These are phyloP conservation scores for Apteryx mantelli DNA, from an alignment of 2,113 vertebrate species.

Conservation along the genomic window DNA sequence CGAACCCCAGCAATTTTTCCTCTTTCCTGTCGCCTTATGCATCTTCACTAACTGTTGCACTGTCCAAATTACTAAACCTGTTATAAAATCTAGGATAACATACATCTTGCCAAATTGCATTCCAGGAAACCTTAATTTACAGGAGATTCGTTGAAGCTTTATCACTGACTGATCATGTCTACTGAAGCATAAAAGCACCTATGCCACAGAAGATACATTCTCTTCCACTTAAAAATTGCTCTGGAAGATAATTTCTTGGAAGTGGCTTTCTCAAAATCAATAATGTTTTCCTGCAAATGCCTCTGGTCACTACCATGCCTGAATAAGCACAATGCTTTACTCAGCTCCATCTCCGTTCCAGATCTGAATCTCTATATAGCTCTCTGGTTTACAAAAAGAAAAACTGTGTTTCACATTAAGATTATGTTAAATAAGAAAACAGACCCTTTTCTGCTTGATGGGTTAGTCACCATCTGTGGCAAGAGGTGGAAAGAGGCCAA, in stretches of 20 bases:
- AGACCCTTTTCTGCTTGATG: neutral
- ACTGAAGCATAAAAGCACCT: neutral
- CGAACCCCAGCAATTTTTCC: neutral
- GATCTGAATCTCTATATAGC: accelerated
- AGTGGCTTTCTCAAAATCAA: neutral
- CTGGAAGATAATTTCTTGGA: neutral
- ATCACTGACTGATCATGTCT: neutral
- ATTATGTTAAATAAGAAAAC: neutral
- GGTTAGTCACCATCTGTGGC: neutral
- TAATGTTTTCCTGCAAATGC: neutral
- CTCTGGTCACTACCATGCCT: neutral
- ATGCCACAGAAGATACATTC: neutral
- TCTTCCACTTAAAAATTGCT: neutral
- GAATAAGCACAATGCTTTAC: neutral
- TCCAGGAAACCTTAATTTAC: neutral
- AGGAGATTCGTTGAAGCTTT: neutral
- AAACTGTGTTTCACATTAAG: neutral
- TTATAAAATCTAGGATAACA: neutral
- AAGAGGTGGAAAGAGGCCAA: neutral
- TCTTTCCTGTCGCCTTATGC: neutral
- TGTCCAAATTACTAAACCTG: neutral
- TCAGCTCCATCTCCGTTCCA: neutral
- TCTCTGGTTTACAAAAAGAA: neutral
- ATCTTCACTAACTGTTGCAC: neutral
- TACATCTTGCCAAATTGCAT: neutral